Percentiles rank a stretch among this genome's conserved stretches.
These are phyloP conservation scores for Ormyrus pomaceus DNA, from an alignment of 2,888 invertebrate species.

Conservation along the genomic window DNA sequence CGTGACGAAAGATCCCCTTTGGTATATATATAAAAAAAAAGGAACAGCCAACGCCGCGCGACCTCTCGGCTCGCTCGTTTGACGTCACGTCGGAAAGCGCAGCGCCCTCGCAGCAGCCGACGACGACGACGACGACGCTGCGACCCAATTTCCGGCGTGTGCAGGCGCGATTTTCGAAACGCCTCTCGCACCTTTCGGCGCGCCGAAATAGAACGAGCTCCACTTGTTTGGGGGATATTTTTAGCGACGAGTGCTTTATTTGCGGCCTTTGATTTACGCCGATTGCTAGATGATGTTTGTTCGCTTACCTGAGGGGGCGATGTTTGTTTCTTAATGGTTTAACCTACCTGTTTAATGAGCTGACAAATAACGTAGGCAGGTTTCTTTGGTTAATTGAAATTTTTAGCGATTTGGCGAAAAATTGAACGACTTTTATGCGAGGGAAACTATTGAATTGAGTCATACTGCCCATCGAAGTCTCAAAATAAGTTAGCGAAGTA, in stretches of 20 bases:
- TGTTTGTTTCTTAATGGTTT: no score
- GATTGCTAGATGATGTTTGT: no score
- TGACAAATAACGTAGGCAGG: no score
- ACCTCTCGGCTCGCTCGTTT: conserved; percentile 2
- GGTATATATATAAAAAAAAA: neutral
- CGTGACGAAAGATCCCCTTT: conserved; percentile 45
- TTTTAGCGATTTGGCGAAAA: no score
- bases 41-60: neutral
- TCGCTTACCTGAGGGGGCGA: no score
- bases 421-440: no score
- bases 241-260: conserved; percentile 14
- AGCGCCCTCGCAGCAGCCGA: conserved; percentile 22
- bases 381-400: no score
- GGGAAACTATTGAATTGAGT: no score
- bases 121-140: neutral
- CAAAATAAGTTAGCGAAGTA: no score
- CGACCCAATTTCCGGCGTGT: conserved; percentile 48
- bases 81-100: conserved; percentile 44
- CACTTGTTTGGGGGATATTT: conserved; percentile 31
- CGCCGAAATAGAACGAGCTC: conserved; percentile 29
- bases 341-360: no score
- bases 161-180: conserved; percentile 48
- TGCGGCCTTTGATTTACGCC: neutral
- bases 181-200: neutral
- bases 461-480: no score